These are phyloP conservation scores for Acanthococcus lagerstroemiae DNA, from an alignment of 2,888 invertebrate genomes.

Conservation along the genomic window DNA sequence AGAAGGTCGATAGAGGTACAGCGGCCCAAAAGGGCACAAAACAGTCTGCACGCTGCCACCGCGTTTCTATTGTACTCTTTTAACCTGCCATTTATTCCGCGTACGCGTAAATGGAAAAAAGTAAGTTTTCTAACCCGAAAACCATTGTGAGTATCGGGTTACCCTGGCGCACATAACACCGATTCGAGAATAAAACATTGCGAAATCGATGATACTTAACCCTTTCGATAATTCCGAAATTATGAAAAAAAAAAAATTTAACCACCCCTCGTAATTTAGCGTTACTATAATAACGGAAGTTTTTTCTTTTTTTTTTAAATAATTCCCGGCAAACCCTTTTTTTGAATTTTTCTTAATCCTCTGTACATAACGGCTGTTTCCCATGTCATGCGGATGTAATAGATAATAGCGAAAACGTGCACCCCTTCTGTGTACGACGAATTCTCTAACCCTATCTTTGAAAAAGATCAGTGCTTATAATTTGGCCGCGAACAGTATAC, in stretches of 20 bases:
- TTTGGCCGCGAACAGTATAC: constrained; percentile 27
- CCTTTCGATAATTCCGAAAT: constrained; percentile 19
- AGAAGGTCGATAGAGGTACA: too few species aligned
- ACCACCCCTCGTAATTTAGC: constrained; percentile 27
- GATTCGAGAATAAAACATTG: neutral
- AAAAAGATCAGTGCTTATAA: constrained; percentile 27
- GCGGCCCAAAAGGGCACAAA: too few species aligned
- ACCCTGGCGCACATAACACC: neutral
- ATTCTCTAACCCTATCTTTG: constrained; percentile 29
- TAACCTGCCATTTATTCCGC: too few species aligned
- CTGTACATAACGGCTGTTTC: constrained; percentile 31
- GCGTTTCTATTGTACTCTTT: too few species aligned
- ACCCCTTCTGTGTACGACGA: constrained; percentile 23
- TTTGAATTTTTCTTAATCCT: constrained; percentile 30
- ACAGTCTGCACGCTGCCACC: too few species aligned
- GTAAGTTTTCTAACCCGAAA: neutral
- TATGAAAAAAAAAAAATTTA: constrained; percentile 25
- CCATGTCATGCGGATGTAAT: constrained; percentile 31
- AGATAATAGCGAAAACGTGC: constrained; percentile 30
- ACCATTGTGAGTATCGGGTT: neutral
- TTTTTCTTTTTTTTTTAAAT: constrained; percentile 17
- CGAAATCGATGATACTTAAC: constrained; percentile 4
- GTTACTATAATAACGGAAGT: constrained; percentile 24
- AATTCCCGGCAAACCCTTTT: constrained; percentile 21
- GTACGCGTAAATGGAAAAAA: neutral